phyloP scores from a whole-genome alignment of 2,888 invertebrate species.

The Dendrolimus houi region DNA sequence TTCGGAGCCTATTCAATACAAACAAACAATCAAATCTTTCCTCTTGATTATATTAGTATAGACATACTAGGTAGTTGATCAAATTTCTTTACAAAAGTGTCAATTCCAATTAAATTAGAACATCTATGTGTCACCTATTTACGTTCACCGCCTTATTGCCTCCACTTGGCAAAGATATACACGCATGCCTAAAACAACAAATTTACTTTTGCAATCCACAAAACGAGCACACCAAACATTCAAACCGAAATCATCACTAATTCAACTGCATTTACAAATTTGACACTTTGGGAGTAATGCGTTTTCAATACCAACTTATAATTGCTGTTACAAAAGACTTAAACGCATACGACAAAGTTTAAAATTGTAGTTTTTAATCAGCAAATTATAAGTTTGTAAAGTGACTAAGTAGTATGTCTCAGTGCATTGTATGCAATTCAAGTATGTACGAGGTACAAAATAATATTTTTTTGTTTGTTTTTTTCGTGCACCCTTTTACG shows the following conservation, averaged over 20 bases:
- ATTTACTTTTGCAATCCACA: constrained; percentile 9
- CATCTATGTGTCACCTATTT: constrained; percentile 29
- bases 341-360: constrained; percentile 10
- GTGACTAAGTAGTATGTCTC: constrained; percentile 24
- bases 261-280: constrained; percentile 7
- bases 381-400: constrained; percentile 9
- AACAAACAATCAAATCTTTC: too few relatives aligned
- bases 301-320: constrained; percentile 17
- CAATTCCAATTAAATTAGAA: constrained; percentile 14
- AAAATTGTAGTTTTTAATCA: constrained; percentile 4
- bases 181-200: constrained; percentile 17
- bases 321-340: constrained; percentile 1
- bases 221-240: constrained; percentile 2
- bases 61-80: too few relatives aligned
- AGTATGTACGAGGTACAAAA: constrained; percentile 18
- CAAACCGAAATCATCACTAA: constrained; percentile 12
- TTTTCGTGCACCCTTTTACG: not conserved
- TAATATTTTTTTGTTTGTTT: constrained; percentile 2
- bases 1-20: too few relatives aligned
- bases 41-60: too few relatives aligned
- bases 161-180: constrained; percentile 40
- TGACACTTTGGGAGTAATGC: constrained; percentile 20
- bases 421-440: constrained; percentile 40
- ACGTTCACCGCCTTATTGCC: constrained; percentile 36
- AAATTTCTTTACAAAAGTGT: not conserved